Evolutionary conservation across 2,113 vertebrate species (phyloP).

Genomic region (Peromyscus polionotus): DNA sequence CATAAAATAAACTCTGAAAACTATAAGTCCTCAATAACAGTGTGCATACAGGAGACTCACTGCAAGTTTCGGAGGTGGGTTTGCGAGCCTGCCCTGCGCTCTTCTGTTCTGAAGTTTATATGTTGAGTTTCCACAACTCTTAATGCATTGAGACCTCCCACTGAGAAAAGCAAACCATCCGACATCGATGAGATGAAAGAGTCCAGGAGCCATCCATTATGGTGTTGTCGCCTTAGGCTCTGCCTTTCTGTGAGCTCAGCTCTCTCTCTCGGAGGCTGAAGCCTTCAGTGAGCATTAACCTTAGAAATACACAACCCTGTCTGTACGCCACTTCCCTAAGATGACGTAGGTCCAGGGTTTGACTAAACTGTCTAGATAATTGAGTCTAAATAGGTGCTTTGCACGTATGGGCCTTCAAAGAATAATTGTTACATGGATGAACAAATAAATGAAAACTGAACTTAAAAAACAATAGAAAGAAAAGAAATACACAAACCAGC

Average conservation of each 20-base stretch:
- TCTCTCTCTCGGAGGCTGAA: slow-evolving; percentile 28
- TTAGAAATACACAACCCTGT: background rate
- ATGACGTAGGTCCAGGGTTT: background rate
- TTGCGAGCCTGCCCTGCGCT: background rate
- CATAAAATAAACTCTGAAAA: background rate
- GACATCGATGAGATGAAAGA: slow-evolving; percentile 16
- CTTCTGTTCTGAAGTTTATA: slow-evolving; percentile 49
- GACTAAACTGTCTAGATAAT: background rate
- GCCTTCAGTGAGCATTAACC: slow-evolving; percentile 44
- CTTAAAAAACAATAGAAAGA: background rate
- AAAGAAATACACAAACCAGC: slow-evolving; percentile 18
- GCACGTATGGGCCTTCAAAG: background rate
- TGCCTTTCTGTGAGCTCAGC: slow-evolving; percentile 13
- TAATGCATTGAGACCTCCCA: slow-evolving; percentile 27
- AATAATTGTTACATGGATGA: background rate
- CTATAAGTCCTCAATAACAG: slow-evolving; percentile 38
- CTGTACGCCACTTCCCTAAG: background rate
- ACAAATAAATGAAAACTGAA: background rate
- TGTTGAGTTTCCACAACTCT: slow-evolving; percentile 34
- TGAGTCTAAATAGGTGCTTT: background rate
- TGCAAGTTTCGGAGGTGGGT: background rate
- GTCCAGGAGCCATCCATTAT: background rate
- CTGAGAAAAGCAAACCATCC: slow-evolving; percentile 64
- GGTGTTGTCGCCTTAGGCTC: background rate
- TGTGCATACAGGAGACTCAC: background rate